phyloP scores from a whole-genome alignment of 1,140 invertebrate species.

The Dendrolimus kikuchii region DNA sequence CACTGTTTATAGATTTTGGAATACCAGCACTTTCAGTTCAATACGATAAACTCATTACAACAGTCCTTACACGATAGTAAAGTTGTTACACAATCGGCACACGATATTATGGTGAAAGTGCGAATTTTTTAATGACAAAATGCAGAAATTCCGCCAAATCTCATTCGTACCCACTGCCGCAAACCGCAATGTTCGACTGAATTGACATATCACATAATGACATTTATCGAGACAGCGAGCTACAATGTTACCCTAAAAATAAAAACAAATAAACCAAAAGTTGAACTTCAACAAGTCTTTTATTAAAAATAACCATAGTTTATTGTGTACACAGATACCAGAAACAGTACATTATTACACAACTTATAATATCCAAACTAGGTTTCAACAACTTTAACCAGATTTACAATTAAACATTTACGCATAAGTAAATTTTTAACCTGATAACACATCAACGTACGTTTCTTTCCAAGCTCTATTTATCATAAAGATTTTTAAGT shows the following conservation, averaged over 20 bases:
- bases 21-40: constrained; percentile 5
- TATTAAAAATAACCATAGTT: no score
- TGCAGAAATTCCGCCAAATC: constrained; percentile 15
- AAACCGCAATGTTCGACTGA: constrained; percentile 49
- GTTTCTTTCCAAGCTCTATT: no score
- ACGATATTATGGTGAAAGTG: constrained; percentile 41
- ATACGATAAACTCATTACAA: neutral
- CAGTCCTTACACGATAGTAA: neutral
- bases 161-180: constrained; percentile 24
- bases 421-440: no score
- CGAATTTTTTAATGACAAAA: constrained; percentile 25
- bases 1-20: constrained; percentile 22
- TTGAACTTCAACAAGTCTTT: no score
- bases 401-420: no score
- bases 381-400: no score
- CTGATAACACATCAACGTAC: no score
- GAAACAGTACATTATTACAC: no score
- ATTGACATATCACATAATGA: constrained; percentile 16
- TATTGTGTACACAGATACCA: no score
- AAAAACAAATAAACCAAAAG: no score
- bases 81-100: constrained; percentile 19
- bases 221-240: constrained; percentile 8
- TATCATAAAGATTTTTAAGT: no score
- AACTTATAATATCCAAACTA: no score
- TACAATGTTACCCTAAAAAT: neutral